Evolutionary conservation across 2,797 vertebrate genomes (phyloP).

Genomic region (Pelochelys cantorii): DNA sequence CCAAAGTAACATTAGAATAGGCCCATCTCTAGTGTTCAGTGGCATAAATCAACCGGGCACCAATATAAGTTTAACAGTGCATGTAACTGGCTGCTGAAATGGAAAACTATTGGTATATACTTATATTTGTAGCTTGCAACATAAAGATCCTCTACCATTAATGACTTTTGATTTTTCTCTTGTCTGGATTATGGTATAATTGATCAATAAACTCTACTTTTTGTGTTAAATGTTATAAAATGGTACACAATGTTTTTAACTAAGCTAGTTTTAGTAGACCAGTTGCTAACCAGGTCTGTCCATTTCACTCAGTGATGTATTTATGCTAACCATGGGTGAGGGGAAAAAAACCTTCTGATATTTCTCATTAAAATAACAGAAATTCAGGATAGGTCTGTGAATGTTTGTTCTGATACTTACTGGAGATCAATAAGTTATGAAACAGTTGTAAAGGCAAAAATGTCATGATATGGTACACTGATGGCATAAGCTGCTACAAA

Average conservation of each 20-base stretch:
- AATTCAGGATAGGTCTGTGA: not conserved
- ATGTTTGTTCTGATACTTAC: not conserved
- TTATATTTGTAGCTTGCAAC: constrained; percentile 34
- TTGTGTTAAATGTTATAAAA: not conserved
- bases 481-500: not conserved
- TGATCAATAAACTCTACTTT: constrained; percentile 41
- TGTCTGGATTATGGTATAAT: constrained; percentile 19
- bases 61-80: not conserved
- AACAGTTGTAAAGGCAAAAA: not conserved
- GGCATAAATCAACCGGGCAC: not conserved
- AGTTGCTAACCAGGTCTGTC: too few species aligned
- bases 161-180: constrained; percentile 33
- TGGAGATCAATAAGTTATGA: not conserved
- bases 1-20: not conserved
- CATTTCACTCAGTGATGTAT: not conserved
- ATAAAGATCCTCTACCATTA: constrained; percentile 12
- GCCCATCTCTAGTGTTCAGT: not conserved
- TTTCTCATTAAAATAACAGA: not conserved
- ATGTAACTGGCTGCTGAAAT: not conserved
- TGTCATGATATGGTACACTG: not conserved
- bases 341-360: not conserved
- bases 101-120: constrained; percentile 14
- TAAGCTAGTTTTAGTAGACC: not conserved
- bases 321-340: not conserved
- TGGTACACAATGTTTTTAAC: not conserved